phyloP scores from a whole-genome alignment of 2,888 invertebrate species.

The Plagiodera versicolora region DNA sequence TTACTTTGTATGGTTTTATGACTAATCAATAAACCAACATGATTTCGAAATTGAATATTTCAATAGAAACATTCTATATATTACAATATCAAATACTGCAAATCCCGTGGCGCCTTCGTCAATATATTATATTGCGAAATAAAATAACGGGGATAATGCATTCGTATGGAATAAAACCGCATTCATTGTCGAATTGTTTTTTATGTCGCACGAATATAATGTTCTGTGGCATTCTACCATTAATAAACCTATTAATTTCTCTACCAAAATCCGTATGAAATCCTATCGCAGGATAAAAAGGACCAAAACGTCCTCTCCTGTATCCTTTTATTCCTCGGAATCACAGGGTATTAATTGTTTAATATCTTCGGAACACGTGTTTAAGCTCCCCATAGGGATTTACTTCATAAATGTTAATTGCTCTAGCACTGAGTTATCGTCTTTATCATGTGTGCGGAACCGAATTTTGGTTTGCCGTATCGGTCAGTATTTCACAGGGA shows the following conservation, averaged over 20 bases:
- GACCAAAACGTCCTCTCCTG: slow-evolving; percentile 39
- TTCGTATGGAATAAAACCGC: slow-evolving; percentile 22
- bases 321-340: slow-evolving; percentile 33
- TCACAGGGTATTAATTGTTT: slow-evolving; percentile 52
- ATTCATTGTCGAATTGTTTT: slow-evolving; percentile 33
- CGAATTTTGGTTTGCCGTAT: slow-evolving; percentile 21
- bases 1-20: not conserved
- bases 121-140: slow-evolving; percentile 18
- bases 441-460: slow-evolving; percentile 19
- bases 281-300: slow-evolving; percentile 47
- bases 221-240: slow-evolving; percentile 41
- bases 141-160: slow-evolving; percentile 15
- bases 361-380: slow-evolving; percentile 55
- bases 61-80: not conserved
- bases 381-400: slow-evolving; percentile 53
- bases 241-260: slow-evolving; percentile 53
- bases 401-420: slow-evolving; percentile 55
- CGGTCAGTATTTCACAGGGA: not conserved
- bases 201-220: slow-evolving; percentile 32
- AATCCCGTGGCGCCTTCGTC: not conserved
- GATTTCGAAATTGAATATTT: not conserved
- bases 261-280: slow-evolving; percentile 50
- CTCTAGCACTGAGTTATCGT: slow-evolving; percentile 41
- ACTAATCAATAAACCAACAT: slow-evolving; percentile 1
- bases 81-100: not conserved